A percentile compares a stretch with the other conserved stretches of the same genome.
phyloP scores from a whole-genome alignment of 92 coral and sea anemone genomes.

The Epizoanthus stellaris region DNA sequence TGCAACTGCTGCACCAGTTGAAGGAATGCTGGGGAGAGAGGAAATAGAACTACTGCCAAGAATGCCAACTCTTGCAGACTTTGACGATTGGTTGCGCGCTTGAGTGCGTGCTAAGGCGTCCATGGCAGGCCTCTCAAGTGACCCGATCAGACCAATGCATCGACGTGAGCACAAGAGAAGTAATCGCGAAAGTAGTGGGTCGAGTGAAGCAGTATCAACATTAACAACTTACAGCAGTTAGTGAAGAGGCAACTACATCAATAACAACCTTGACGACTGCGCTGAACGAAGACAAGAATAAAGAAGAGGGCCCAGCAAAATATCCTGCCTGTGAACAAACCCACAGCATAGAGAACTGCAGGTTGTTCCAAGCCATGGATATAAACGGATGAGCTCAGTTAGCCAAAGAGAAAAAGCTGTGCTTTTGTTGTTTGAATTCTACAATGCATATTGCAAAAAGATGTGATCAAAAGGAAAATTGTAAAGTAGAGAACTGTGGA shows the following conservation, averaged over 20 bases:
- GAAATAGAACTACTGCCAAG: no score
- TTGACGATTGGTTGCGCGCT: no score
- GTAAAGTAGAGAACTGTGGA: constrained; percentile 51
- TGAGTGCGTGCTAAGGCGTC: no score
- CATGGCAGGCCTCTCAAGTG: constrained; percentile 15
- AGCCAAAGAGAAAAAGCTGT: constrained; percentile 64
- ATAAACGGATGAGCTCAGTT: no score
- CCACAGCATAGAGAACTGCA: constrained; percentile 62
- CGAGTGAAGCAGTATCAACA: not conserved
- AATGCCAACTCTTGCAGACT: no score
- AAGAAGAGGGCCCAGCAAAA: constrained; percentile 3
- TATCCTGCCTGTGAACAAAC: constrained; percentile 48
- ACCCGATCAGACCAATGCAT: not conserved
- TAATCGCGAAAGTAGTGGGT: not conserved
- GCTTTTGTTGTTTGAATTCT: constrained; percentile 66
- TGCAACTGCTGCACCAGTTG: constrained; percentile 53
- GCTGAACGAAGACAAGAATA: not conserved
- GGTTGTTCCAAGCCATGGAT: constrained; percentile 47
- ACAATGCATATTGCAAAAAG: constrained; percentile 52
- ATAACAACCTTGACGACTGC: constrained; percentile 21
- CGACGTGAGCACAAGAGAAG: not conserved
- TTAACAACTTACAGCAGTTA: no score
- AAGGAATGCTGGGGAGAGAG: constrained; percentile 60
- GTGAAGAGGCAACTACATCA: not conserved
- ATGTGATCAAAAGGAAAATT: constrained; percentile 37